A percentile compares a stretch with the other conserved stretches of the same genome.
Evolutionary conservation across 2,113 vertebrate species (phyloP).

Genomic region (Vulpes ferrilata): DNA sequence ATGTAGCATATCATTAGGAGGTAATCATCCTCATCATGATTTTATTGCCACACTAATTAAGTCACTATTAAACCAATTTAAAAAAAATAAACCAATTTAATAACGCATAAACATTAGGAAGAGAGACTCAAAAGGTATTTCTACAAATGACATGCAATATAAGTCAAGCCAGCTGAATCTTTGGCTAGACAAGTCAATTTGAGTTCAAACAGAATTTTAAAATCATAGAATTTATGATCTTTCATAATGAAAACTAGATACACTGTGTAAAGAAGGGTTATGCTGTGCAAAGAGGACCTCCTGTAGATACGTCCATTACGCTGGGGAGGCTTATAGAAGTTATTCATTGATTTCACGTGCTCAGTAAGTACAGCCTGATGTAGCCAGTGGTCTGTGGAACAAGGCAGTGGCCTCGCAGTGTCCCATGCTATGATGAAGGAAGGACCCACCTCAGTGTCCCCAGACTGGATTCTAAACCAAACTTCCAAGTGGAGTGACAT

Average conservation of each 20-base stretch:
- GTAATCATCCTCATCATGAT: neutral
- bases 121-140: neutral
- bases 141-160: neutral
- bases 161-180: neutral
- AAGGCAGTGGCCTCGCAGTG: neutral
- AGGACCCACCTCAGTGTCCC: neutral
- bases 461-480: neutral
- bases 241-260: slow-evolving; percentile 1
- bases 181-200: slow-evolving; percentile 24
- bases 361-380: too few species aligned
- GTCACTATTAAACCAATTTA: neutral
- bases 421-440: too few species aligned
- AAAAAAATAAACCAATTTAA: neutral
- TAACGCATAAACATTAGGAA: neutral
- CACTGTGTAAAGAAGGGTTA: neutral
- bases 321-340: neutral
- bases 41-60: neutral
- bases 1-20: neutral
- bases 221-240: neutral
- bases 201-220: slow-evolving; percentile 48
- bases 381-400: neutral
- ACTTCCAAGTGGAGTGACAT: neutral
- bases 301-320: neutral
- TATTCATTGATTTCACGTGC: neutral
- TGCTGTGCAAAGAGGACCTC: neutral